Percentiles rank a stretch among this genome's conserved stretches.
Conservation (phyloP, 2,797 vertebrate genomes). For the Moxostoma hubbsi region DNA sequence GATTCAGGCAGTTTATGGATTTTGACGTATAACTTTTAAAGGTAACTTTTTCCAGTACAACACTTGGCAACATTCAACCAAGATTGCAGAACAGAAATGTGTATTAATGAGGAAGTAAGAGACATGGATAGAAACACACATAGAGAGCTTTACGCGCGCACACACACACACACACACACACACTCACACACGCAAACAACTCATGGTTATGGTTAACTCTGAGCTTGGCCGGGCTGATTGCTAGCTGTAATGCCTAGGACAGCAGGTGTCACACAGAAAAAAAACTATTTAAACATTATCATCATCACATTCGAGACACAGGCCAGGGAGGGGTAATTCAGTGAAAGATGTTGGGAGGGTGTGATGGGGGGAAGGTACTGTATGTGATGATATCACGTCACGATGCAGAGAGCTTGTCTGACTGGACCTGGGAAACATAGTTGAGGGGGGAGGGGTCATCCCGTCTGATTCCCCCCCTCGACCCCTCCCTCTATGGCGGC, state of each 20-base stretch:
- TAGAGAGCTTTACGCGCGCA: conserved; percentile 60
- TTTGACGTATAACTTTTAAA: conserved; percentile 51
- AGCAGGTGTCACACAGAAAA: conserved; percentile 56
- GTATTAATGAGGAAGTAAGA: conserved; percentile 72
- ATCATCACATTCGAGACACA: conserved; percentile 58
- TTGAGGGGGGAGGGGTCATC: conserved; percentile 75
- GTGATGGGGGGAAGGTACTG: conserved; percentile 27
- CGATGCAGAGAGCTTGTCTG: conserved; percentile 80
- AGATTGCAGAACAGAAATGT: conserved; percentile 55
- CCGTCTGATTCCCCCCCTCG: conserved; percentile 72
- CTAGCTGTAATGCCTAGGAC: conserved; percentile 60
- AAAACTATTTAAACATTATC: conserved; percentile 18
- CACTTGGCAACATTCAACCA: conserved; percentile 71
- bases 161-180: conserved; percentile 46
- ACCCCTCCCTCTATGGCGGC: conserved; percentile 76
- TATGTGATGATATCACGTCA: conserved; percentile 76
- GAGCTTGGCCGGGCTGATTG: conserved; percentile 56
- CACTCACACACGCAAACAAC: too few relatives aligned
- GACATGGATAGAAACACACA: conserved; percentile 38
- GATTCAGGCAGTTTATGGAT: conserved; percentile 61
- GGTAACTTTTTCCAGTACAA: conserved; percentile 55
- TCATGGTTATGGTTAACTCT: conserved; percentile 57
- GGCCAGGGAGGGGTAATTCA: conserved; percentile 48
- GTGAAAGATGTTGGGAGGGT: conserved; percentile 23
- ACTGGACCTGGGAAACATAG: conserved; percentile 83